These are phyloP conservation scores for Brassicogethes aeneus DNA, from an alignment of 2,888 invertebrate genomes.

Conservation along the genomic window DNA sequence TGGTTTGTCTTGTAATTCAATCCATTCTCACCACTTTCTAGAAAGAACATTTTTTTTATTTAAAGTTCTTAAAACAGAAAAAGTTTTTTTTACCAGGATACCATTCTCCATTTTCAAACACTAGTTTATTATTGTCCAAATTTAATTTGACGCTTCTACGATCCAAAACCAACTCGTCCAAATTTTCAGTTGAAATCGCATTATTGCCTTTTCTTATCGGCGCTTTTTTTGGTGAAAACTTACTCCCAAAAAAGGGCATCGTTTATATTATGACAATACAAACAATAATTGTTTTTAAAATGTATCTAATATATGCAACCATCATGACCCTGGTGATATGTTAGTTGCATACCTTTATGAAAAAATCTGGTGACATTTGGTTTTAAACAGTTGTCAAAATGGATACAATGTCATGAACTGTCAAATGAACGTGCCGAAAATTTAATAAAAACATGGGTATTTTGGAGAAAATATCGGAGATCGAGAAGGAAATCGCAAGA, in stretches of 20 bases:
- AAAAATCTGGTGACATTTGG: too few species aligned
- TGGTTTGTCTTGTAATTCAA: conserved; percentile 53
- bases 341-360: too few species aligned
- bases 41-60: conserved; percentile 11
- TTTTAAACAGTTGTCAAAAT: neutral
- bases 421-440: conserved; percentile 5
- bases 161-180: conserved; percentile 52
- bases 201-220: conserved; percentile 51
- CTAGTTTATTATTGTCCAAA: conserved; percentile 58
- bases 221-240: conserved; percentile 59
- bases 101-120: conserved; percentile 68
- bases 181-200: conserved; percentile 50
- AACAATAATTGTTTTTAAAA: too few species aligned
- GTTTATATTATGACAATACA: too few species aligned
- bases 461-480: conserved; percentile 96
- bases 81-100: too few species aligned
- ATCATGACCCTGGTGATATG: too few species aligned
- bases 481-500: conserved; percentile 94
- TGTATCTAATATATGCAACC: too few species aligned
- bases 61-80: too few species aligned
- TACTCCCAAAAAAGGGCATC: conserved; percentile 60
- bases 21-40: conserved; percentile 53
- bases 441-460: conserved; percentile 72
- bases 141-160: conserved; percentile 49
- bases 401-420: neutral